Conservation (phyloP, 2,888 invertebrate genomes). For the Trissoscelio sp. region DNA sequence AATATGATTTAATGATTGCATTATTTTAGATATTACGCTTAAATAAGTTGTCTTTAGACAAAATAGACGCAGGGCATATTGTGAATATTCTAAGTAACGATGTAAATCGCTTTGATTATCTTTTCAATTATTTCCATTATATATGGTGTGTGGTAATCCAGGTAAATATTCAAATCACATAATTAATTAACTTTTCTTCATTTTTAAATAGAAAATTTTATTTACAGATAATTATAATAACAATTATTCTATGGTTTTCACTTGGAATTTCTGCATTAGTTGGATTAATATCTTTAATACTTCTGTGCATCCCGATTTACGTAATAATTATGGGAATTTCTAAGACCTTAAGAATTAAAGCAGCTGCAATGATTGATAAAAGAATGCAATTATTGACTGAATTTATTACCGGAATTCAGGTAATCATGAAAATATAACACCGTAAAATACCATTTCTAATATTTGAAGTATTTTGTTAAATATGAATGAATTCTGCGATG, state of each 20-base stretch:
- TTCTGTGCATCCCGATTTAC: not conserved
- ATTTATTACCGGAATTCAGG: slow-evolving; percentile 41
- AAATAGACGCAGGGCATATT: slow-evolving; percentile 94
- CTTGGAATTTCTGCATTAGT: slow-evolving; percentile 10
- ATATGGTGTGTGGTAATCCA: slow-evolving; percentile 94
- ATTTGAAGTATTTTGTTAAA: no score
- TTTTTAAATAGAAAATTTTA: no score
- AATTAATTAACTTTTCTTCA: not conserved
- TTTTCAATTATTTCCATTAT: slow-evolving; percentile 92
- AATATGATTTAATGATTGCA: no score
- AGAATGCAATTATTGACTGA: slow-evolving; percentile 45
- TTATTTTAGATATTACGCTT: slow-evolving; percentile 87
- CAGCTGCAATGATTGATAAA: slow-evolving; percentile 22
- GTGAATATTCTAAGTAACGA: slow-evolving; percentile 97
- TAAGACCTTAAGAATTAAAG: slow-evolving; percentile 15
- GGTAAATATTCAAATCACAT: slow-evolving; percentile 79
- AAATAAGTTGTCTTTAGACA: slow-evolving; percentile 88
- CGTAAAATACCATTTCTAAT: no score
- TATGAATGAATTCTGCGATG: no score
- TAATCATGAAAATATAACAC: slow-evolving; percentile 19
- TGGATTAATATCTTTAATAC: slow-evolving; percentile 1
- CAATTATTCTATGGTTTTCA: slow-evolving; percentile 5
- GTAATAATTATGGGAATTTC: slow-evolving; percentile 1
- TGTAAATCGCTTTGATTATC: slow-evolving; percentile 94
- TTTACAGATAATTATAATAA: slow-evolving; percentile 14